Conservation (phyloP, 2,113 vertebrate species). For the Lophochroa leadbeateri region DNA sequence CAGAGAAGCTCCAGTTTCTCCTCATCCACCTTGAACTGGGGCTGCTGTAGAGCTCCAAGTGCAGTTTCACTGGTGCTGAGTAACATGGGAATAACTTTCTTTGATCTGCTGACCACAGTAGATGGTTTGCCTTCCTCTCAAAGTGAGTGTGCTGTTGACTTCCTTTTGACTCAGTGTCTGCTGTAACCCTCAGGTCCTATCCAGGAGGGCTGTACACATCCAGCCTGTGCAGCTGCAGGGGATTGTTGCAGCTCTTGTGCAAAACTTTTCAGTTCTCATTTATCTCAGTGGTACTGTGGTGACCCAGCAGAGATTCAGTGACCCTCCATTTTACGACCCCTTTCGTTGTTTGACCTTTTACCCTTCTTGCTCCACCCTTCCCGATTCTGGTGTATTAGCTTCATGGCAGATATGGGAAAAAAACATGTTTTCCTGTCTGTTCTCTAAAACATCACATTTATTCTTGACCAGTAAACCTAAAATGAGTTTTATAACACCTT, state of each 20-base stretch:
- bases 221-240: not conserved
- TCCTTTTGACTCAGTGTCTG: not conserved
- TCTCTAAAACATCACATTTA: not conserved
- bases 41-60: not conserved
- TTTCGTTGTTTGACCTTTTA: not conserved
- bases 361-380: not conserved
- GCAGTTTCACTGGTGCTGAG: not conserved
- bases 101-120: not conserved
- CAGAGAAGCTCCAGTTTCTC: not conserved
- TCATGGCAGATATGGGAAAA: not conserved
- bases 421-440: not conserved
- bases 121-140: not conserved
- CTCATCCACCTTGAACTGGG: not conserved
- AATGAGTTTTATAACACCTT: not conserved
- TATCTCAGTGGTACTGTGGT: not conserved
- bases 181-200: not conserved
- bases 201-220: not conserved
- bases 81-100: not conserved
- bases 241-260: not conserved
- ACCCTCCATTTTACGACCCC: not conserved
- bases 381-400: not conserved
- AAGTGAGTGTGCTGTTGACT: not conserved
- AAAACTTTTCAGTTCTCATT: not conserved
- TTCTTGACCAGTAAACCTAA: not conserved
- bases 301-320: not conserved